Percentiles rank a stretch among this genome's conserved stretches.
These are phyloP conservation scores for Ictidomys tridecemlineatus DNA, from an alignment of 2,113 vertebrate species.

Conservation along the genomic window DNA sequence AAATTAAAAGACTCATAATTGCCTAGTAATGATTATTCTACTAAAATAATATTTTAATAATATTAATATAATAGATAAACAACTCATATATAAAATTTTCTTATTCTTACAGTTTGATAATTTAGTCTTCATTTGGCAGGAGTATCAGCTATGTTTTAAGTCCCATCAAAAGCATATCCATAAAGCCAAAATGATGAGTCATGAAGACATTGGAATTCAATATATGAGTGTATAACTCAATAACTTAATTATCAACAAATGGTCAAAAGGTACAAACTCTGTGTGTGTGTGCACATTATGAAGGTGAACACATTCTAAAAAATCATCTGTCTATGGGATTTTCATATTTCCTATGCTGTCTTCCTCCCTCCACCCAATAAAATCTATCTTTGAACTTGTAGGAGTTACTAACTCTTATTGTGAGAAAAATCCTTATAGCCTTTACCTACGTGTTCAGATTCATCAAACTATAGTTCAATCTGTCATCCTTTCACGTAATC, in stretches of 20 bases:
- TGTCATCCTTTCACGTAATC: background rate
- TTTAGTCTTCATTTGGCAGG: background rate
- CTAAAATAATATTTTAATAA: background rate
- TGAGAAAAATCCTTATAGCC: background rate
- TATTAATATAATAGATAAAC: too few relatives aligned
- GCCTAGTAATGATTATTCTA: background rate
- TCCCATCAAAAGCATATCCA: background rate
- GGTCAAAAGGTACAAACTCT: background rate
- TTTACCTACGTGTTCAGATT: background rate
- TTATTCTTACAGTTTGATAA: background rate
- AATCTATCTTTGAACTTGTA: background rate
- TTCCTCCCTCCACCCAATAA: background rate
- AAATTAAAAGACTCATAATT: background rate
- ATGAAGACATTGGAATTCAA: background rate
- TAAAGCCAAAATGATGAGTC: conserved; percentile 18
- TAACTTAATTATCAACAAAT: background rate
- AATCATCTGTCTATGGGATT: background rate
- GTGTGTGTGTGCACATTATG: background rate
- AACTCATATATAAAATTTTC: background rate
- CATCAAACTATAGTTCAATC: background rate
- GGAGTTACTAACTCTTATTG: background rate
- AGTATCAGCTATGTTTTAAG: conserved; percentile 26
- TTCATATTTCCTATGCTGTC: background rate
- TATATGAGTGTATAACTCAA: background rate
- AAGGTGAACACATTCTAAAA: background rate